A percentile compares a stretch with the other conserved stretches of the same genome.
These are phyloP conservation scores for Scaptomyza tumidula DNA, from an alignment of 2,888 invertebrate genomes.

Conservation along the genomic window DNA sequence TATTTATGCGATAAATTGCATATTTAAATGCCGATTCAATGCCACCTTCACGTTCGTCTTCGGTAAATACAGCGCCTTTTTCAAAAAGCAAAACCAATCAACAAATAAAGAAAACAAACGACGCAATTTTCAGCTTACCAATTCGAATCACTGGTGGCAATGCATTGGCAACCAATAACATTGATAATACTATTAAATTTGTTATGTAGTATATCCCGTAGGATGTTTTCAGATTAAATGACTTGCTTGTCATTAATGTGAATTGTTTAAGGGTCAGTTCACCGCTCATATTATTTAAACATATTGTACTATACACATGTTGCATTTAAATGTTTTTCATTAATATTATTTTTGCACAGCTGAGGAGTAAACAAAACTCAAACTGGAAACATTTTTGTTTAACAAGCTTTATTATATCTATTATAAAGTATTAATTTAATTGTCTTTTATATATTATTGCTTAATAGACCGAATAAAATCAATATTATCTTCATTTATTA, in stretches of 20 bases:
- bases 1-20: conserved; percentile 96
- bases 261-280: conserved; percentile 1
- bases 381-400: neutral
- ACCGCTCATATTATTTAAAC: conserved; percentile 10
- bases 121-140: conserved; percentile 84
- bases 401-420: neutral
- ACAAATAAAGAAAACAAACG: neutral
- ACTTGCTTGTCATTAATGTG: conserved; percentile 15
- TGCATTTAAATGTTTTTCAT: conserved; percentile 6
- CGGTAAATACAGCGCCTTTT: conserved; percentile 92
- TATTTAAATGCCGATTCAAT: conserved; percentile 96
- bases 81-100: neutral
- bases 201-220: conserved; percentile 19
- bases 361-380: neutral
- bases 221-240: conserved; percentile 9
- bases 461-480: neutral
- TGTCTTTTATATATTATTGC: neutral
- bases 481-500: neutral
- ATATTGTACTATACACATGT: conserved; percentile 14
- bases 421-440: neutral
- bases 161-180: conserved; percentile 83
- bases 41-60: conserved; percentile 94
- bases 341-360: neutral
- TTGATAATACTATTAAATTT: conserved; percentile 45
- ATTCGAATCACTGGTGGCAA: conserved; percentile 88